Evolutionary conservation across 2,888 invertebrate genomes (phyloP).

Genomic region (Hoplodrina blanda): DNA sequence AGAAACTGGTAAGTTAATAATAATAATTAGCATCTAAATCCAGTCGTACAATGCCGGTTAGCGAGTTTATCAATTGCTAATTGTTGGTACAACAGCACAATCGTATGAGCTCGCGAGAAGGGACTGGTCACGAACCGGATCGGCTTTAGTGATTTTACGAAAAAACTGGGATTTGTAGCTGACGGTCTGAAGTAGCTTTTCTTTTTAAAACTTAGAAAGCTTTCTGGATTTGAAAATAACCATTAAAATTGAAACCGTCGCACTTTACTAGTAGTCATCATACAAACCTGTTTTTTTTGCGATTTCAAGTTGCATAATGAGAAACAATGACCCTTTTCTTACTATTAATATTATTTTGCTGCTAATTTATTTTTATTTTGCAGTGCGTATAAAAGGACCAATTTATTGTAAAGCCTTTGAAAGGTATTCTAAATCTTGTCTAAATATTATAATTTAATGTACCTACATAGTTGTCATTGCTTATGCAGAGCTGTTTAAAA

Average conservation of each 20-base stretch:
- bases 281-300: too few species aligned
- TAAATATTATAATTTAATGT: too few species aligned
- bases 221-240: too few species aligned
- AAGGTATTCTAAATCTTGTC: neutral
- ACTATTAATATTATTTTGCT: too few species aligned
- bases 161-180: constrained; percentile 1
- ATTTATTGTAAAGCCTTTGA: neutral
- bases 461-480: too few species aligned
- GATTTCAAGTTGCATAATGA: too few species aligned
- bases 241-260: too few species aligned
- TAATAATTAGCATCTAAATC: constrained; percentile 18
- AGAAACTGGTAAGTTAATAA: constrained; percentile 42
- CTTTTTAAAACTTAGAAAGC: too few species aligned
- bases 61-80: constrained; percentile 58
- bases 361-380: too few species aligned
- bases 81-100: constrained; percentile 44
- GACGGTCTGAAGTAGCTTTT: too few species aligned
- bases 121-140: constrained; percentile 56
- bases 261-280: too few species aligned
- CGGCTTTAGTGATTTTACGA: constrained; percentile 34
- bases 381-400: neutral
- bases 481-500: neutral
- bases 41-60: constrained; percentile 21
- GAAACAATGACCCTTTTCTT: too few species aligned
- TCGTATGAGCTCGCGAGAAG: constrained; percentile 26